Conservation (phyloP, 1,140 invertebrate species). For the Drosophila albomicans region DNA sequence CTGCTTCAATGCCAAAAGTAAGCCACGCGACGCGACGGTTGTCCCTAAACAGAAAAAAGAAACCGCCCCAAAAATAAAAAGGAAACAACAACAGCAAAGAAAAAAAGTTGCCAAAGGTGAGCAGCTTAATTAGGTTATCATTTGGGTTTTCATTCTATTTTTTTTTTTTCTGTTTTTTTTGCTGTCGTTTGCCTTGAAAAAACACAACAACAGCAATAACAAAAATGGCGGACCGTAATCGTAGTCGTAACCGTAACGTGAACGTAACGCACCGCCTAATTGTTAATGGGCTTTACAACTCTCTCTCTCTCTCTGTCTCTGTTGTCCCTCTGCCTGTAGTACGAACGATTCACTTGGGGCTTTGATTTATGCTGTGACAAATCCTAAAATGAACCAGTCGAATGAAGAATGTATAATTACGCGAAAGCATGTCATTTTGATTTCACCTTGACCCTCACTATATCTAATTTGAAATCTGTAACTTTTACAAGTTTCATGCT, state of each 20-base stretch:
- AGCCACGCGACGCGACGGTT: not conserved
- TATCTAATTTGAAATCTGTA: not conserved
- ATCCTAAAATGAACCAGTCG: not conserved
- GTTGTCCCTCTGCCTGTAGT: no score
- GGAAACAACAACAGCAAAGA: constrained; percentile 12
- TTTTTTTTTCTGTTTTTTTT: not conserved
- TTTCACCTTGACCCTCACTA: not conserved
- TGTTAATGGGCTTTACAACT: constrained; percentile 67
- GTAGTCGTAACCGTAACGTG: constrained; percentile 21
- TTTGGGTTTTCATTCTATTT: constrained; percentile 45
- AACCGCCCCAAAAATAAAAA: constrained; percentile 18
- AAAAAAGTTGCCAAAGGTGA: constrained; percentile 55
- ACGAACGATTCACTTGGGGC: constrained; percentile 9
- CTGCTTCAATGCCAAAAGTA: constrained; percentile 18
- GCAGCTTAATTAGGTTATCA: constrained; percentile 76
- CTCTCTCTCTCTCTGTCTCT: constrained; percentile 45
- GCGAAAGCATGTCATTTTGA: constrained; percentile 4
- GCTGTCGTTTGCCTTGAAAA: not conserved
- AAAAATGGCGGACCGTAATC: constrained; percentile 24
- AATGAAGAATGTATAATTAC: constrained; percentile 3
- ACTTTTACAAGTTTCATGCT: constrained; percentile 2
- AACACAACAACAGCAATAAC: not conserved
- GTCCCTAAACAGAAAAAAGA: not conserved
- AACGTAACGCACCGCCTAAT: constrained; percentile 55
- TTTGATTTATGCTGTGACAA: not conserved